Conservation (phyloP, 2,888 invertebrate genomes). For the Pilophorus perplexus region DNA sequence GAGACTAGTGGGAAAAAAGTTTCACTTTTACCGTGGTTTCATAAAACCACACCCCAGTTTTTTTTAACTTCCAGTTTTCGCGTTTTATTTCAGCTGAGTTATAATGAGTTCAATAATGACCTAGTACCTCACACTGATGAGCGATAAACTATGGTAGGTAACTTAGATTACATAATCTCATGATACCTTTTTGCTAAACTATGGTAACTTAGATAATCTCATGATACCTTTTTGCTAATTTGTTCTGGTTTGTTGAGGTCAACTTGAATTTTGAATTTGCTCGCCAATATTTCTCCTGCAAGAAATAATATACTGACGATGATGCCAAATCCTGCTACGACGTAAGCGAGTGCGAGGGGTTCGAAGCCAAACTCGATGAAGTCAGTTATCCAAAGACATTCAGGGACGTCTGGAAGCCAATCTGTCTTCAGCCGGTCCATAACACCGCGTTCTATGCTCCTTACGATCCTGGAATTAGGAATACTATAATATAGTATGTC, state of each 20-base stretch:
- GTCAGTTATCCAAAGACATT: constrained; percentile 29
- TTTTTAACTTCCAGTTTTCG: no score
- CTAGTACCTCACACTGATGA: no score
- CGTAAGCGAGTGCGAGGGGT: constrained; percentile 8
- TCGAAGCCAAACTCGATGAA: background rate
- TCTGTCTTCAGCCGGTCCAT: constrained; percentile 16
- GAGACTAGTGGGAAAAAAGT: no score
- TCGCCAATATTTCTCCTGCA: background rate
- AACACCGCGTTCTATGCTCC: constrained; percentile 17
- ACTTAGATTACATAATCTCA: no score
- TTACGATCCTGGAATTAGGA: constrained; percentile 15
- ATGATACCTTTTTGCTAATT: background rate
- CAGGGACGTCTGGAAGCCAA: constrained; percentile 10
- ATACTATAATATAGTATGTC: no score
- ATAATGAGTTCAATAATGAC: no score
- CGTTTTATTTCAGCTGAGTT: no score
- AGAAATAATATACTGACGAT: constrained; percentile 1
- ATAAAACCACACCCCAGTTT: no score
- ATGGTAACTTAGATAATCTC: no score
- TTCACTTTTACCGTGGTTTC: no score
- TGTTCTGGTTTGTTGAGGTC: background rate
- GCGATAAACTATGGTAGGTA: no score
- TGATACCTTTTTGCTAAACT: no score
- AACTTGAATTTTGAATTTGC: background rate
- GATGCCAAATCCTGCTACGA: background rate